phyloP scores from a whole-genome alignment of 2,113 vertebrate species.

The Pogona vitticeps region DNA sequence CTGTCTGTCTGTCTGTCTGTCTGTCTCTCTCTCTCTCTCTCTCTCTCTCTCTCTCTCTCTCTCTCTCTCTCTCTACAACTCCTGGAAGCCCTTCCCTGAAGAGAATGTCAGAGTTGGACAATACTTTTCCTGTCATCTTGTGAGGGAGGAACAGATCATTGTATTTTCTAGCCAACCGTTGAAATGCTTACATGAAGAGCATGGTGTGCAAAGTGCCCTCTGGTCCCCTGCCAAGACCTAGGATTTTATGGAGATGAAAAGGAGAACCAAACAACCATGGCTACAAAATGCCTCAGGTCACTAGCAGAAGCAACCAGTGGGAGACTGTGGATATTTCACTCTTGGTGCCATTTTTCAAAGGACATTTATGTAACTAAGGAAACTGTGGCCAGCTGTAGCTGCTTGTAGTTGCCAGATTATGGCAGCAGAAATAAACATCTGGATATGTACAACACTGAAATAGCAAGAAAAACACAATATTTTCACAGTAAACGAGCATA shows the following conservation, averaged over 20 bases:
- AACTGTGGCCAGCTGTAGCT: neutral
- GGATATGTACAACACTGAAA: neutral
- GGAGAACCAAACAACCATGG: neutral
- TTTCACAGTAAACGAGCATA: neutral
- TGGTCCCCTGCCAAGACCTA: conserved; percentile 2
- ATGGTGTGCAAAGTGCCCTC: conserved; percentile 4
- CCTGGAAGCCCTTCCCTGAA: conserved; percentile 18
- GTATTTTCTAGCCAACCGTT: conserved; percentile 6
- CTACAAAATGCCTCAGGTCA: neutral
- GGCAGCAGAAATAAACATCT: conserved; percentile 11
- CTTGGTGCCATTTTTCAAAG: neutral
- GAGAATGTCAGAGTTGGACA: conserved; percentile 22
- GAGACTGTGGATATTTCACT: neutral
- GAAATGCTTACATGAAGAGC: conserved; percentile 3
- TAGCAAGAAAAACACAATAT: neutral
- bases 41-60: neutral
- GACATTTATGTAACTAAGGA: neutral
- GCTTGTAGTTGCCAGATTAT: neutral
- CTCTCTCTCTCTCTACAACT: neutral
- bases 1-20: neutral
- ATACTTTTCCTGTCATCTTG: conserved; percentile 26
- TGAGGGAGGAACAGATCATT: conserved; percentile 5
- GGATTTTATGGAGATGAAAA: neutral
- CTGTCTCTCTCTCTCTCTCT: neutral
- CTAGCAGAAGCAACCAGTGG: neutral